Evolutionary conservation across 2,113 vertebrate genomes (phyloP).

Genomic region (Pedetes capensis): DNA sequence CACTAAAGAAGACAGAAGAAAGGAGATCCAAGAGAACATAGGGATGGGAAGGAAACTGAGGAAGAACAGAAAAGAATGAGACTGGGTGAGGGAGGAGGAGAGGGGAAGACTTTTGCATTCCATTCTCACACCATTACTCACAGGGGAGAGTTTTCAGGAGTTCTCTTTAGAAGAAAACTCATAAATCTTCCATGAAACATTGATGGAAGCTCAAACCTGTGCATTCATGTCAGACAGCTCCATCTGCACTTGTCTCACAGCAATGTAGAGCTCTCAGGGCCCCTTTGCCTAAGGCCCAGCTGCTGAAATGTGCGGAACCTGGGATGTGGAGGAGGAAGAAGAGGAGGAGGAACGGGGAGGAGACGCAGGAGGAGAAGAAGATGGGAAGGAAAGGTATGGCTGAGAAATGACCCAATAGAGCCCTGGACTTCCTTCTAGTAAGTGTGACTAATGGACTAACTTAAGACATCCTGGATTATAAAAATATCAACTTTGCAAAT

Average conservation of each 20-base stretch:
- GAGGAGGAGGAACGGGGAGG: no score
- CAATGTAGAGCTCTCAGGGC: background rate
- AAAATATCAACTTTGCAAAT: background rate
- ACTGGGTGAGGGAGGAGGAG: no score
- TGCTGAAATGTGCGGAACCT: background rate
- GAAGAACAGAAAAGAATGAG: background rate
- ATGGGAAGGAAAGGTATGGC: background rate
- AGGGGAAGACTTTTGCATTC: background rate
- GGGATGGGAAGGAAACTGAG: background rate
- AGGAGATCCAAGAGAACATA: background rate
- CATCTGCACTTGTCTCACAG: background rate
- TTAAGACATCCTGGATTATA: background rate
- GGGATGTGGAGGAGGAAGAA: background rate
- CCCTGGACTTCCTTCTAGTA: background rate
- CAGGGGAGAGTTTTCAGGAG: background rate
- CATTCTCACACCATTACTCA: background rate
- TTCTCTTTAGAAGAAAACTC: background rate
- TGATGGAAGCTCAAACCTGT: background rate
- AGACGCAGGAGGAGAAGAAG: no score
- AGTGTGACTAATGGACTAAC: background rate
- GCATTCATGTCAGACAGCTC: background rate
- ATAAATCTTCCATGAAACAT: slow-evolving; percentile 34
- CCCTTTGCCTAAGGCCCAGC: background rate
- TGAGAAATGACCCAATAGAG: background rate
- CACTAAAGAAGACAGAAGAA: background rate